A percentile compares a stretch with the other conserved stretches of the same genome.
Evolutionary conservation across 2,113 vertebrate species (phyloP).

Genomic region (Phalacrocorax carbo): DNA sequence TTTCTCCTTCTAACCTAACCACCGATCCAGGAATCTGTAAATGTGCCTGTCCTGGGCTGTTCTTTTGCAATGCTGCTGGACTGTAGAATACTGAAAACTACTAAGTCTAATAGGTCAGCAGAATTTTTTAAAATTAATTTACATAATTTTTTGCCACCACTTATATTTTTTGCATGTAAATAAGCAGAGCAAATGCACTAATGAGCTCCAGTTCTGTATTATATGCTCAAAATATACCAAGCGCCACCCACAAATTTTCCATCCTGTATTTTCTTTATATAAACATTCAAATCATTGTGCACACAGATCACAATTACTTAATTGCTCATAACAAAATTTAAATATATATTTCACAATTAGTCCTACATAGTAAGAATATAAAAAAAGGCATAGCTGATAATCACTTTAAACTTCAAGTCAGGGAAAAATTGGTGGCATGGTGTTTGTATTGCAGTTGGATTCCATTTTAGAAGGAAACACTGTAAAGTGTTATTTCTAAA

Average conservation of each 20-base stretch:
- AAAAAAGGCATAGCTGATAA: neutral
- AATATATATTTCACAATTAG: neutral
- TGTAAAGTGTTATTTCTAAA: neutral
- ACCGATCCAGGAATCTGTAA: neutral
- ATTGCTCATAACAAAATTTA: neutral
- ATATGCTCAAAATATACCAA: neutral
- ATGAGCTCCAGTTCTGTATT: neutral
- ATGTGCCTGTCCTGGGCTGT: neutral
- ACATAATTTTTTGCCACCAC: neutral
- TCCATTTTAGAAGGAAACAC: neutral
- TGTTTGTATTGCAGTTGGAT: neutral
- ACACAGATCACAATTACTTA: slow-evolving; percentile 1
- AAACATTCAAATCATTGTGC: neutral
- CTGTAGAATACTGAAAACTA: neutral
- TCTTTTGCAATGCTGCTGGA: neutral
- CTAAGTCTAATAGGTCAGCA: neutral
- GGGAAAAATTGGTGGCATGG: neutral
- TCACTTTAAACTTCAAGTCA: neutral
- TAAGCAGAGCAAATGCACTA: neutral
- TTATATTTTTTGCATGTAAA: neutral
- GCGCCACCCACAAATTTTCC: neutral
- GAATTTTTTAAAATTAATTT: neutral
- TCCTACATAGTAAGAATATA: neutral
- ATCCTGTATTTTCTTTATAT: neutral
- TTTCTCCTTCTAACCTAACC: neutral